Conservation (phyloP, 2,888 invertebrate genomes). For the Cacoxenus indagator region DNA sequence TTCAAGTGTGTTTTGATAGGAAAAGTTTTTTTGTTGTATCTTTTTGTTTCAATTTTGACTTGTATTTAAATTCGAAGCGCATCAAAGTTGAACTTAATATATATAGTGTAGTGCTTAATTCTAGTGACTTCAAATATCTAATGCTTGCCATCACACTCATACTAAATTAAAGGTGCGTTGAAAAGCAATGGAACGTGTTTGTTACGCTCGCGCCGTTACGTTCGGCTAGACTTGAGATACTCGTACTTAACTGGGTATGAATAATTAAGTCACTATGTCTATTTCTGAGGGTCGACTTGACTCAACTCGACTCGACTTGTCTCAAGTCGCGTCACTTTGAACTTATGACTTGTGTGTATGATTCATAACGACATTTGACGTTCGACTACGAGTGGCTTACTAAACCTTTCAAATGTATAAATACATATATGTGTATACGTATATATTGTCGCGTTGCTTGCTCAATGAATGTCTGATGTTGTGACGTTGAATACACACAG, state of each 20-base stretch:
- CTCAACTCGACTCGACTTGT: too few relatives aligned
- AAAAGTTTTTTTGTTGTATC: background rate
- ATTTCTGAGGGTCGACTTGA: conserved; percentile 8
- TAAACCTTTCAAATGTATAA: too few relatives aligned
- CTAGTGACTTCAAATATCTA: too few relatives aligned
- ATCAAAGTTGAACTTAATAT: too few relatives aligned
- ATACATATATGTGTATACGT: too few relatives aligned
- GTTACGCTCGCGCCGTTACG: background rate
- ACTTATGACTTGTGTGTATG: conserved; percentile 17
- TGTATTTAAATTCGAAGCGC: too few relatives aligned
- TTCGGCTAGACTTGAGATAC: background rate
- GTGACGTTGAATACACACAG: background rate
- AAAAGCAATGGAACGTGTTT: conserved; percentile 13
- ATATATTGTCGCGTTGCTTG: background rate
- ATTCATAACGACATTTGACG: too few relatives aligned
- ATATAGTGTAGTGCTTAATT: too few relatives aligned
- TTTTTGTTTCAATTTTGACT: too few relatives aligned
- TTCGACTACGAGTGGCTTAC: too few relatives aligned
- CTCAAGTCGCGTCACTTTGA: conserved; percentile 14
- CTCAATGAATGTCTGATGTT: background rate
- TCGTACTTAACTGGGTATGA: conserved; percentile 22
- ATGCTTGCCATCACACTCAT: too few relatives aligned
- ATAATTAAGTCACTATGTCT: conserved; percentile 54
- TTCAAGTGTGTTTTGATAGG: background rate
- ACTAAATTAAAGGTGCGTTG: background rate